phyloP scores from a whole-genome alignment of 2,888 invertebrate species.

The Cantharis lateralis region DNA sequence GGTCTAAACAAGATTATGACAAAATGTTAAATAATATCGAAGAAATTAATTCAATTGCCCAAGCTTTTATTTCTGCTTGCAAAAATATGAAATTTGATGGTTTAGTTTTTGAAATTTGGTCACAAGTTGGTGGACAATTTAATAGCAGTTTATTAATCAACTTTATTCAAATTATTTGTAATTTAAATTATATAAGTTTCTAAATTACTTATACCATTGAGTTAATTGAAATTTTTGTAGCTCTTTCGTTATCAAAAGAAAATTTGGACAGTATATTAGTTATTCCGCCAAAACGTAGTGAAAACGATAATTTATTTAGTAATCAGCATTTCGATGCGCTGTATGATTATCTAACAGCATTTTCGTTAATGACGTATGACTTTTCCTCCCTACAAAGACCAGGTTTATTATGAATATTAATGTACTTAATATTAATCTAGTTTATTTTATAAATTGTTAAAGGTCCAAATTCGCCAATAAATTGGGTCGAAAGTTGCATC shows the following conservation, averaged over 20 bases:
- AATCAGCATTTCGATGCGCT: constrained; percentile 77
- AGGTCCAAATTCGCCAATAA: constrained; percentile 88
- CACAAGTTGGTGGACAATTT: constrained; percentile 74
- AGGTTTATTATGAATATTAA: constrained; percentile 56
- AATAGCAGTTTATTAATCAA: constrained; percentile 62
- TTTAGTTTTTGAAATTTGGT: constrained; percentile 88
- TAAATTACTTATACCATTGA: neutral
- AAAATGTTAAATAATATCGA: constrained; percentile 70
- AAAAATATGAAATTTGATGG: constrained; percentile 86
- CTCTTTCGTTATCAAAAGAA: constrained; percentile 61
- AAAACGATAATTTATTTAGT: constrained; percentile 70
- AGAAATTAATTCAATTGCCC: constrained; percentile 69
- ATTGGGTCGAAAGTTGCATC: constrained; percentile 81
- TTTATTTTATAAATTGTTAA: constrained; percentile 33
- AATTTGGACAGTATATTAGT: constrained; percentile 73
- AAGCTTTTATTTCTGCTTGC: constrained; percentile 70
- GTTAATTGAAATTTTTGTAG: constrained; percentile 50
- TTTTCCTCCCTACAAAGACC: constrained; percentile 82
- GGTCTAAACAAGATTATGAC: constrained; percentile 76
- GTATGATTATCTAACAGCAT: constrained; percentile 77
- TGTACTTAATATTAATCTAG: neutral
- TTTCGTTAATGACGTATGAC: constrained; percentile 97
- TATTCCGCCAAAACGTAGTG: constrained; percentile 76
- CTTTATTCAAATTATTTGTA: constrained; percentile 69
- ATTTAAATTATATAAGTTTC: constrained; percentile 40